phyloP scores from a whole-genome alignment of 2,888 invertebrate species.

The Nemapogon koenigi region DNA sequence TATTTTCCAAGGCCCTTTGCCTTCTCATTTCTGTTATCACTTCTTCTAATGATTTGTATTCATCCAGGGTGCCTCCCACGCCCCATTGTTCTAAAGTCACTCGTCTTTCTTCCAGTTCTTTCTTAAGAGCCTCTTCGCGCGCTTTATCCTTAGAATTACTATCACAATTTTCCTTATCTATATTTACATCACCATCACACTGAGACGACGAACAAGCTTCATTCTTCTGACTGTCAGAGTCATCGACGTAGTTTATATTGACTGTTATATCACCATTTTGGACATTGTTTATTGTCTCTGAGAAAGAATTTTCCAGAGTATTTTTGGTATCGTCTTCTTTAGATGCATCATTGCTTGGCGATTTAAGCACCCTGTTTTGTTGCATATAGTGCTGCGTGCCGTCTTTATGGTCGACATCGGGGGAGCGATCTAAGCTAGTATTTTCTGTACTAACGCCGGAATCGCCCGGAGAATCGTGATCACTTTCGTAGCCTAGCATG shows the following conservation, averaged over 20 bases:
- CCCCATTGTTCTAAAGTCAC: conserved; percentile 31
- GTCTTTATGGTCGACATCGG: conserved; percentile 59
- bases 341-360: conserved; percentile 27
- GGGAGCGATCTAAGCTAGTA: conserved; percentile 71
- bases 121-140: conserved; percentile 17
- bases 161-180: conserved; percentile 15
- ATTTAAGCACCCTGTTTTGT: conserved; percentile 49
- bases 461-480: conserved; percentile 49
- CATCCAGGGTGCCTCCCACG: conserved; percentile 28
- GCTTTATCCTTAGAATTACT: conserved; percentile 11
- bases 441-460: conserved; percentile 78
- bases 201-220: conserved; percentile 42
- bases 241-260: conserved; percentile 45
- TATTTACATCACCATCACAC: conserved; percentile 20
- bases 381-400: conserved; percentile 35
- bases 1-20: conserved; percentile 32
- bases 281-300: conserved; percentile 21
- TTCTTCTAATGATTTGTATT: conserved; percentile 39
- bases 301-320: conserved; percentile 42
- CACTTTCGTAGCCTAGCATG: conserved; percentile 56
- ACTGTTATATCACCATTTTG: conserved; percentile 29
- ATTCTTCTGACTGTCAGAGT: conserved; percentile 34
- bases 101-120: conserved; percentile 25
- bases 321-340: conserved; percentile 25
- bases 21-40: conserved; percentile 40